phyloP scores from a whole-genome alignment of 2,113 vertebrate species.

The Macrotus californicus region DNA sequence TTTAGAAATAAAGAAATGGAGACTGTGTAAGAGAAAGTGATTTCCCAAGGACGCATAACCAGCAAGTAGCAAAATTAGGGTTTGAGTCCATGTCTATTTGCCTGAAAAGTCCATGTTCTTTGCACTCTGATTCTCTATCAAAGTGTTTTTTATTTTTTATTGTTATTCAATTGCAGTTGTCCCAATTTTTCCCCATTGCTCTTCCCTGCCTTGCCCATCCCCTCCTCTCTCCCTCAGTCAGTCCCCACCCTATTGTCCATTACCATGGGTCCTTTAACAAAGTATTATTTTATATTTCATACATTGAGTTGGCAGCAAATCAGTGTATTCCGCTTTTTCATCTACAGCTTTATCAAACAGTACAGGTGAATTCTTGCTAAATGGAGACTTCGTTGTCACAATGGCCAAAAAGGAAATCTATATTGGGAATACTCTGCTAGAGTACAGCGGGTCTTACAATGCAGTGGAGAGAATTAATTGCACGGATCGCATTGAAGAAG shows the following conservation, averaged over 20 bases:
- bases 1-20: neutral
- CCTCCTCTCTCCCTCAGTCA: too few species aligned
- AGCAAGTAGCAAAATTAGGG: neutral
- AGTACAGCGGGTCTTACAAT: slow-evolving; percentile 97
- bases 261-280: too few species aligned
- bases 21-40: neutral
- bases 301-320: neutral
- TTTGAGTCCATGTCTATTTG: neutral
- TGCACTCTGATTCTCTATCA: neutral
- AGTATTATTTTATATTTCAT: neutral
- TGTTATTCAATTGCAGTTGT: too few species aligned
- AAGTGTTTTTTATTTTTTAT: neutral
- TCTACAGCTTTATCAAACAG: slow-evolving; percentile 91
- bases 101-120: neutral
- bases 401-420: slow-evolving; percentile 99
- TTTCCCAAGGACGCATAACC: neutral
- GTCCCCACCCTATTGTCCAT: too few species aligned
- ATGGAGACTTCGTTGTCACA: slow-evolving; percentile 97
- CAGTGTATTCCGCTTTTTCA: slow-evolving; percentile 44
- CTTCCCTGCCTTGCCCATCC: too few species aligned
- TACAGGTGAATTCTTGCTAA: slow-evolving; percentile 95
- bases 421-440: slow-evolving; percentile 91
- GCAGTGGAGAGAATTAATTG: slow-evolving; percentile 95
- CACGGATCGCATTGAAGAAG: slow-evolving; percentile 94
- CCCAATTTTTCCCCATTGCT: too few species aligned